A percentile compares a stretch with the other conserved stretches of the same genome.
Evolutionary conservation across 2,113 vertebrate genomes (phyloP).

Genomic region (Nannospalax galili): DNA sequence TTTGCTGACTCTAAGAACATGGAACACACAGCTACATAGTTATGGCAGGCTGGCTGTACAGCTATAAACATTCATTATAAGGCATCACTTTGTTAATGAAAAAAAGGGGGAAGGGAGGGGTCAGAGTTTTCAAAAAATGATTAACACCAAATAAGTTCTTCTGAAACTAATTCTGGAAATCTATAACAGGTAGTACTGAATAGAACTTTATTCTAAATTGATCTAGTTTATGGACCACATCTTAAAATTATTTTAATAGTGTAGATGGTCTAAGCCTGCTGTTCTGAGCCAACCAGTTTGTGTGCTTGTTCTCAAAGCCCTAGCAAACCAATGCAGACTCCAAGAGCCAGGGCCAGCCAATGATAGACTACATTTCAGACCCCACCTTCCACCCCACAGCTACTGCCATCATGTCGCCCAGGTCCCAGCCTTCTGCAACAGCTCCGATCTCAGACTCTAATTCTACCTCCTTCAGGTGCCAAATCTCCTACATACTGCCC

Average conservation of each 20-base stretch:
- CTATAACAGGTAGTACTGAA: slow-evolving; percentile 14
- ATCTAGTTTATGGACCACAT: slow-evolving; percentile 49
- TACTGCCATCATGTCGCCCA: not conserved
- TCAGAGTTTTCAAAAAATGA: slow-evolving; percentile 22
- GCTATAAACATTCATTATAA: not conserved
- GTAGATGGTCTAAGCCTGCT: not conserved
- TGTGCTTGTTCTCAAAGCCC: not conserved
- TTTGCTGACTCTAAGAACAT: not conserved
- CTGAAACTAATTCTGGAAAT: slow-evolving; percentile 58
- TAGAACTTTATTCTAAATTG: slow-evolving; percentile 51
- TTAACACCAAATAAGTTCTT: slow-evolving; percentile 26
- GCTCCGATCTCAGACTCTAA: not conserved
- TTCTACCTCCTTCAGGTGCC: not conserved
- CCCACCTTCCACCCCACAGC: not conserved
- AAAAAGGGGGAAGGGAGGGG: not conserved
- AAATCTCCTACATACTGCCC: not conserved
- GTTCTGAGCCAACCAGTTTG: not conserved
- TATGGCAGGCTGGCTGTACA: not conserved
- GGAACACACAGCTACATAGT: not conserved
- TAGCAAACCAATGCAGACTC: not conserved
- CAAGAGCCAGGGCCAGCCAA: not conserved
- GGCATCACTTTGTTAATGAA: not conserved
- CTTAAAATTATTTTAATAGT: slow-evolving; percentile 1
- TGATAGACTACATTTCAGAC: not conserved
- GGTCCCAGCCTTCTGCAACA: not conserved